Evolutionary conservation across 2,113 vertebrate species (phyloP), one percentile per base, ranked within the genome.

Genomic region (Psettodes erumei): DNA sequence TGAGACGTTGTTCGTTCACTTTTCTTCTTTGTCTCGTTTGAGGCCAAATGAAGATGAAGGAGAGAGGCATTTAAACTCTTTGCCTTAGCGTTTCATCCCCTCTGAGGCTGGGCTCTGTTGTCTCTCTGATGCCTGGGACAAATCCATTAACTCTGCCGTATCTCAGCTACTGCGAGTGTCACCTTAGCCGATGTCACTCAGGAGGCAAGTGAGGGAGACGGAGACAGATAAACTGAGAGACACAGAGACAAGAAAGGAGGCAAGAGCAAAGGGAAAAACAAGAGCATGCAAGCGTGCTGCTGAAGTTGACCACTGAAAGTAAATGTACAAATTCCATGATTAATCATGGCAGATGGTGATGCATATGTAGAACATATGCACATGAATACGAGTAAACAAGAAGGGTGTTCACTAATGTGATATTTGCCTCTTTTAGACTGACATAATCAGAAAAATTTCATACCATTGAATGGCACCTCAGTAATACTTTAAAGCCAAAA

Each of bases 31-130:
- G 68, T 83, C 80, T 81, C 81, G 77, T 89, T 86, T 81, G 74
- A 87, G 86, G 70, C 84, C 87, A 92, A 94, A 93, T 92, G 79
- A 92, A 91, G 91, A 94, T 91, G 87, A 92, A 92, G 87, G 83
- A 79, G 84, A 54, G 61, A 58, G 65, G 58, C 64, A 35, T 79
- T 89, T 84, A 70, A 88, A 87, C 78, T 75, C 83, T 74, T 71
- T 82, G 83, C 70, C 86, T 87, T 86, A 79, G 73, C 71, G 68
- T 83, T 86, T 92, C 79, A 82, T 91, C 84, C 81, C 60, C 79
- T 86, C 66, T 60, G 82, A 63, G 60, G 54, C 77, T 45, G 75
- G 72, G 72, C 81, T 84, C 75, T 68, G 81, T 87, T 90, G 88
- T 88, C 81, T 79, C 77, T 88, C 66, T 77, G 82, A 90, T 71